Evolutionary conservation across 2,888 invertebrate genomes (phyloP), one percentile per base, ranked within the genome.

Genomic region (Callinectes sapidus): DNA sequence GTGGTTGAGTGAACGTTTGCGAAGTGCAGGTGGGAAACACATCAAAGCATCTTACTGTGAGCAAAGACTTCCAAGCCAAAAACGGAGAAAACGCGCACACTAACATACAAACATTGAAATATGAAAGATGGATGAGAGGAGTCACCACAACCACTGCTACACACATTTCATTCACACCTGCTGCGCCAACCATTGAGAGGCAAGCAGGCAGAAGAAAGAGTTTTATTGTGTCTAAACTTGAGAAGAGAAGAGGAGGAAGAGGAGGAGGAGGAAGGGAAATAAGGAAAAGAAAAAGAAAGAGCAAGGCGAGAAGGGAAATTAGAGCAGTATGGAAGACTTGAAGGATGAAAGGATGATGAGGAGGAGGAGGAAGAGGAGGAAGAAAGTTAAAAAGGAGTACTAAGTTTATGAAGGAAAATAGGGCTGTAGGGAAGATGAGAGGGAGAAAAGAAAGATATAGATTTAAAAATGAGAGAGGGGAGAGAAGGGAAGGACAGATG

Each of bases 181-280:
- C 35, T 35, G 81, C 81, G 14, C 18, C 71, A 28, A 61, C 81
- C 35, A 81, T 81, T 81, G 81, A 35, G 81, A 18, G 35, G 32
- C 81, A 16, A 81, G 81, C 81, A 81, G 16, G 81, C 81, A 81
- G 35, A 81, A 81, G 81, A 18, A 28, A 32, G 81, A 81, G 35
- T 81, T 81, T 81, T 81, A 81, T 81, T 81, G 32, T 81, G 2
- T 81, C 35, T 81, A 16, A 81, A 32, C 14, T 81, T 13, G n/a
- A 87, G 35, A 54, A 87, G 18, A 18, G 32, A 32, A 28, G n/a
- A n/a, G 13, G 18, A 16, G 35, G n/a, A n/a, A 90, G 77, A 14
- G 61, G n/a, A 81, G 28, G 77, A 81, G 13, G 18, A 16, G 35
- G n/a, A n/a, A 90, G 77, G n/a, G 61, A 42, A 48, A 48, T 18